Conservation (phyloP, 1,140 invertebrate genomes). For the Chionoecetes opilio region DNA sequence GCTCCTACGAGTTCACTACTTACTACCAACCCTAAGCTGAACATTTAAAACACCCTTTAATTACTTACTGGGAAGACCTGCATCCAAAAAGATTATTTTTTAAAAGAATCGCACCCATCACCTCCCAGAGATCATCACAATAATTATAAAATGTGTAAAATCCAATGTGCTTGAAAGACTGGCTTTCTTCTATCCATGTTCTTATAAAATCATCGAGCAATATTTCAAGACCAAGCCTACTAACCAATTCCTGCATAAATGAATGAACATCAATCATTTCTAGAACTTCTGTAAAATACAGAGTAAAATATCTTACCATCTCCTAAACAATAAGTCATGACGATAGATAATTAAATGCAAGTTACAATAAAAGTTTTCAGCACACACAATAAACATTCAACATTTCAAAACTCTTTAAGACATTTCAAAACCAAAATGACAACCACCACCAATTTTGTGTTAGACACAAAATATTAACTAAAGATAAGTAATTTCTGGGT, state of each 20-base stretch:
- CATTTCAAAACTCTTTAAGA: background rate
- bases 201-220: background rate
- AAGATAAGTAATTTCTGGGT: background rate
- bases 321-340: background rate
- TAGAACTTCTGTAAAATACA: background rate
- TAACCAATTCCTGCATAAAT: background rate
- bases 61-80: background rate
- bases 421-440: conserved; percentile 40
- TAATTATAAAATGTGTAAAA: conserved; percentile 12
- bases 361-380: background rate
- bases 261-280: background rate
- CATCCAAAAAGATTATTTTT: no score
- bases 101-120: background rate
- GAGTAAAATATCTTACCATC: background rate
- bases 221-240: background rate
- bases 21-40: background rate
- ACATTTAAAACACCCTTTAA: background rate
- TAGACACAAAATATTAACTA: conserved; percentile 53
- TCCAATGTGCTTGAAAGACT: background rate
- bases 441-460: conserved; percentile 55
- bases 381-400: background rate
- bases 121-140: background rate
- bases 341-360: background rate
- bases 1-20: background rate
- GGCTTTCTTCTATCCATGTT: background rate